Evolutionary conservation across 2,888 invertebrate species (phyloP), one percentile per base, ranked within the genome.

Genomic region (Harmothoe impar): DNA sequence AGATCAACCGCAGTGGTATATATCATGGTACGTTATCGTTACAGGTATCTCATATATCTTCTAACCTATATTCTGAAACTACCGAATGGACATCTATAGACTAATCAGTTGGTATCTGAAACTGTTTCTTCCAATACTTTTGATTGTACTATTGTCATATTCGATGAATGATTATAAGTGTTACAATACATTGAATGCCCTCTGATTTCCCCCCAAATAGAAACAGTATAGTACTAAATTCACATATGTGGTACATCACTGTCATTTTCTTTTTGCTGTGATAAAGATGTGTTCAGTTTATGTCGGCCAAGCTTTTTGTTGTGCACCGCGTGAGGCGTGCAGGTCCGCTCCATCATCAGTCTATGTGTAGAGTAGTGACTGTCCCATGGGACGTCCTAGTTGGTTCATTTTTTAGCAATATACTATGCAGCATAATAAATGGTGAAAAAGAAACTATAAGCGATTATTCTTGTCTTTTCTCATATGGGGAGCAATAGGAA

Each of bases 381-480:
- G 86, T 54, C 52, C 54, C 52, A 23, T 20, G 29, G 54, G 86
- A n/a, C 86, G 1, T 86, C 86, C 52, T 54, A 54, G 56, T 56
- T 86, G 86, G 54, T 86, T 86, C 54, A 52, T 86, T 86, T 81
- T 35, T 54, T 54, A 86, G 52, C 86, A 86, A 86, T 86, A 86
- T 54, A 52, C 86, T 86, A 54, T 86, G 86, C 54, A 52, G 86
- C 86, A 86, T 86, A 86, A 86, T 86, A 86, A 86, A 54, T 54
- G 52, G 52, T 86, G 52, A 29, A 43, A 78, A 51, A 72, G 15
- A 25, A 72, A 25, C 72, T 72, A n/a, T 35, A 31, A 43, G 31
- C 20, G 33, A 84, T 43, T 35, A 35, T 81, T 7, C 31, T 23
- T 81, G 33, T 81, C 12, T 31, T 35, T 81, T 25, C 10, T 72